phyloP scores from a whole-genome alignment of 2,888 invertebrate species.

The Chouioia cunea region DNA sequence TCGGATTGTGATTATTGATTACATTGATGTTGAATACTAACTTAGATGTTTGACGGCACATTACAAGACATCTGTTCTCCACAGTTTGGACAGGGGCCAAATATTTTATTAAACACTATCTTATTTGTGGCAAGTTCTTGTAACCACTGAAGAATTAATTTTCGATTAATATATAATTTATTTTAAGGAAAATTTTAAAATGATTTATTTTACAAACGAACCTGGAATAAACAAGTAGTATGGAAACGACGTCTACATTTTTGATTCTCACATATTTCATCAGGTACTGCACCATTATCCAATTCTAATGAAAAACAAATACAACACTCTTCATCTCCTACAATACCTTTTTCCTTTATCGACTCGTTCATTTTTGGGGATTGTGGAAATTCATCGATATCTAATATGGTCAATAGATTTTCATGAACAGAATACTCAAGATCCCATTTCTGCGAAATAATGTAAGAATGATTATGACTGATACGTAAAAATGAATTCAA shows the following conservation, averaged over 20 bases:
- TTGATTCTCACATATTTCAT: slow-evolving; percentile 61
- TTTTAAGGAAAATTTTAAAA: not conserved
- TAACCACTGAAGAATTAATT: slow-evolving; percentile 59
- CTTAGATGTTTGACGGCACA: slow-evolving; percentile 32
- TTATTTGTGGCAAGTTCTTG: slow-evolving; percentile 57
- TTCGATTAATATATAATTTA: slow-evolving; percentile 1
- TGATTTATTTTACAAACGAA: slow-evolving; percentile 44
- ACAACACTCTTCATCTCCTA: slow-evolving; percentile 62
- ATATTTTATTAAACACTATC: slow-evolving; percentile 58
- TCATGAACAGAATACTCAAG: slow-evolving; percentile 52
- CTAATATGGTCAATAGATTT: slow-evolving; percentile 59
- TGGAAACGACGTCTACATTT: slow-evolving; percentile 62
- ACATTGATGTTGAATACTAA: not conserved
- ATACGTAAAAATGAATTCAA: not conserved
- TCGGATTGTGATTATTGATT: too few species aligned
- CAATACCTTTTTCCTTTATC: slow-evolving; percentile 49
- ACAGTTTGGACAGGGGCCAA: slow-evolving; percentile 63
- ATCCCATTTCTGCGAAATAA: slow-evolving; percentile 60
- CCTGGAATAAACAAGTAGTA: slow-evolving; percentile 59
- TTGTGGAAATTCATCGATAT: slow-evolving; percentile 58
- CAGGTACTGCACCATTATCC: slow-evolving; percentile 55
- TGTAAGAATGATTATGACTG: not conserved
- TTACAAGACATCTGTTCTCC: slow-evolving; percentile 59
- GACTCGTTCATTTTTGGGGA: slow-evolving; percentile 42
- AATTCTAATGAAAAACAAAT: slow-evolving; percentile 62